Percentiles rank a stretch among this genome's conserved stretches.
phyloP scores from a whole-genome alignment of 2,797 vertebrate genomes.

The Oreochromis grahami region DNA sequence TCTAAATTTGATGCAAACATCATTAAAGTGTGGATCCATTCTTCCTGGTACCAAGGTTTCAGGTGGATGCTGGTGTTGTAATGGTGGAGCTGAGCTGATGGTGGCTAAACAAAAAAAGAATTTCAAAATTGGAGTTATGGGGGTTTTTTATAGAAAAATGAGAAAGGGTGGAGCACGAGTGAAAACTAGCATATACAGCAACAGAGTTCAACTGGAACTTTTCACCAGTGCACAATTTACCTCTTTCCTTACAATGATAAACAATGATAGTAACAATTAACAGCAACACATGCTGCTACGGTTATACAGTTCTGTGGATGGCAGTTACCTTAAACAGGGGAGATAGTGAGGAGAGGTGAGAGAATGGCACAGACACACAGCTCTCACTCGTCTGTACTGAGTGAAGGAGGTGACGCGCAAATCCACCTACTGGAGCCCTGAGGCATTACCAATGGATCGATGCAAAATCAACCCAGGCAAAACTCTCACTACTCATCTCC shows the following conservation, averaged over 20 bases:
- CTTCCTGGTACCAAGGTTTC: not conserved
- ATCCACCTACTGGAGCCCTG: not conserved
- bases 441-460: too few species aligned
- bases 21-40: not conserved
- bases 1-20: not conserved
- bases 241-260: not conserved
- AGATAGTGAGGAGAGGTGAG: too few species aligned
- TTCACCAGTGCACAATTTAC: not conserved
- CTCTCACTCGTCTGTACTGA: not conserved
- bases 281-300: accelerated
- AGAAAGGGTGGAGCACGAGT: not conserved
- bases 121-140: not conserved
- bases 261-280: not conserved
- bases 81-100: not conserved
- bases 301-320: not conserved
- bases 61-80: not conserved
- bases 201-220: not conserved
- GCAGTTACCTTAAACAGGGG: not conserved
- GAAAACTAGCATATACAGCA: not conserved
- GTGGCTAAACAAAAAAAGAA: not conserved
- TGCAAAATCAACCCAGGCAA: too few species aligned
- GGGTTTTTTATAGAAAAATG: accelerated
- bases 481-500: too few species aligned
- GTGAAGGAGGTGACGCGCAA: not conserved
- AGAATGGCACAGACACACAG: accelerated